Conservation (phyloP, 2,888 invertebrate species). For the Sesia apiformis region DNA sequence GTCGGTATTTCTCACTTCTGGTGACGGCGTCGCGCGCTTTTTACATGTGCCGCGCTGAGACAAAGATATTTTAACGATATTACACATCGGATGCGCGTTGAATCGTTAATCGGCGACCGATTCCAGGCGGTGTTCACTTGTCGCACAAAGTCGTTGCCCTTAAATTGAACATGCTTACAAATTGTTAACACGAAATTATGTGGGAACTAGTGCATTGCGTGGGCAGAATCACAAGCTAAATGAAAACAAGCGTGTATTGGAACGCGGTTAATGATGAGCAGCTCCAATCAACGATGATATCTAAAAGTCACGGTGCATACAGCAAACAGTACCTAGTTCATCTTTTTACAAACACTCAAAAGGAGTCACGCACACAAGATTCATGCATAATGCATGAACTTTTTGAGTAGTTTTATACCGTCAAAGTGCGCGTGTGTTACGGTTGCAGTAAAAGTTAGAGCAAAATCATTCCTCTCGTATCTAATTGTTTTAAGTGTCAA, state of each 20-base stretch:
- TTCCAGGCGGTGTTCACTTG: constrained; percentile 42
- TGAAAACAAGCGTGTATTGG: constrained; percentile 56
- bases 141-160: constrained; percentile 64
- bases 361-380: too few species aligned
- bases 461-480: too few species aligned
- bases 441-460: too few species aligned
- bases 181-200: constrained; percentile 57
- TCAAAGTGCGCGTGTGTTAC: too few species aligned
- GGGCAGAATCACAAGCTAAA: constrained; percentile 68
- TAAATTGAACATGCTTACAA: constrained; percentile 65
- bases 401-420: too few species aligned
- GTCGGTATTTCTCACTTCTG: constrained; percentile 65
- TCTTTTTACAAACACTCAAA: too few species aligned
- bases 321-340: too few species aligned
- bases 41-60: constrained; percentile 60
- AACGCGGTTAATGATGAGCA: constrained; percentile 36
- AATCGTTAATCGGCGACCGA: constrained; percentile 62
- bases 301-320: constrained; percentile 9
- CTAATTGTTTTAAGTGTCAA: too few species aligned
- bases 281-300: constrained; percentile 60
- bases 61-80: constrained; percentile 74
- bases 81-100: constrained; percentile 65
- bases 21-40: constrained; percentile 47
- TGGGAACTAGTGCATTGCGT: constrained; percentile 66
- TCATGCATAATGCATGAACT: too few species aligned